A percentile compares a stretch with the other conserved stretches of the same genome.
Conservation (phyloP, 2,797 vertebrate species). For the Liasis olivaceus region DNA sequence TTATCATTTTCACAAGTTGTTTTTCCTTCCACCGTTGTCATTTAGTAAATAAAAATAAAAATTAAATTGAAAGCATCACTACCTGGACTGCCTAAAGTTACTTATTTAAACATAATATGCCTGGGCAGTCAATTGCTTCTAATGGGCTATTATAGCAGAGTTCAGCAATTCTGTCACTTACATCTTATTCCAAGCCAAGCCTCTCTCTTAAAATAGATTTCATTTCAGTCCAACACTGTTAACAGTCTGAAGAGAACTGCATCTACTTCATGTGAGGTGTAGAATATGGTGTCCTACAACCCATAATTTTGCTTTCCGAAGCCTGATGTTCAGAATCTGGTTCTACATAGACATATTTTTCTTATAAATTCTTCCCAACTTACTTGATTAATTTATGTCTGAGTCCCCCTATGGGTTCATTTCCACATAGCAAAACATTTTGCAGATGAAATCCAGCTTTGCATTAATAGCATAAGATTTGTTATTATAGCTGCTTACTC, state of each 20-base stretch:
- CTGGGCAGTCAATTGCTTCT: slow-evolving; percentile 33
- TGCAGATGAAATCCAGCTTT: background rate
- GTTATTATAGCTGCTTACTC: background rate
- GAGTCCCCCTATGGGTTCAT: background rate
- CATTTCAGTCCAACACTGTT: slow-evolving; percentile 26
- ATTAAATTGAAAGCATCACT: background rate
- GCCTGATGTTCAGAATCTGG: background rate
- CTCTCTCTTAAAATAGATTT: slow-evolving; percentile 41
- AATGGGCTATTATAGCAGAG: background rate
- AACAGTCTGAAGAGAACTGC: slow-evolving; percentile 14
- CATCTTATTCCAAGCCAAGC: slow-evolving; percentile 6
- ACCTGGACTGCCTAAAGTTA: slow-evolving; percentile 15
- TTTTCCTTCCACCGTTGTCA: slow-evolving; percentile 27
- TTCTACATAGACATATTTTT: background rate
- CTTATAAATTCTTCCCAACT: background rate
- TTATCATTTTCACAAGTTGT: slow-evolving; percentile 55
- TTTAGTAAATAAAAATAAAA: slow-evolving; percentile 34
- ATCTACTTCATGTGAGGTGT: background rate
- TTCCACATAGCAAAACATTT: background rate
- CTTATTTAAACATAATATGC: slow-evolving; percentile 28
- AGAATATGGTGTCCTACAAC: rapidly evolving
- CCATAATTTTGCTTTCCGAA: background rate
- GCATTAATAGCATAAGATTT: background rate
- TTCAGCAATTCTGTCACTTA: slow-evolving; percentile 28
- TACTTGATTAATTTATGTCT: background rate